These are phyloP conservation scores for Greenwoodochromis staneri DNA, from an alignment of 2,113 vertebrate genomes.

Conservation along the genomic window DNA sequence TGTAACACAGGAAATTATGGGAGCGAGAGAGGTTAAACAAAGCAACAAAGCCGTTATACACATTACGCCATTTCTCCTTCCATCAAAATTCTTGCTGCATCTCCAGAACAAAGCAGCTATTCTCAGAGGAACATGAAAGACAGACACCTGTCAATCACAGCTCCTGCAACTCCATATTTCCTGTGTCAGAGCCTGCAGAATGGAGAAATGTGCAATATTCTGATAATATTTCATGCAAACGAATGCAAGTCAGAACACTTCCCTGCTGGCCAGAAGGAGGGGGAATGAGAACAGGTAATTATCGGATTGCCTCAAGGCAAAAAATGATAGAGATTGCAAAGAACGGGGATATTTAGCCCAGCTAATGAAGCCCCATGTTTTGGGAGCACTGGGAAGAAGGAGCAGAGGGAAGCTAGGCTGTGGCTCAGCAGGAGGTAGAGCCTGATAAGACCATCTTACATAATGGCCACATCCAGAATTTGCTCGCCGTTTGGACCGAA, in stretches of 20 bases:
- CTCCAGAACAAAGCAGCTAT: conserved; percentile 61
- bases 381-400: conserved; percentile 50
- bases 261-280: conserved; percentile 71
- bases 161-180: conserved; percentile 52
- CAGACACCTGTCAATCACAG: conserved; percentile 72
- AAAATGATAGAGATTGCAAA: conserved; percentile 76
- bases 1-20: conserved; percentile 47
- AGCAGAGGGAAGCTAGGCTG: conserved; percentile 38
- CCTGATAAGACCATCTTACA: conserved; percentile 73
- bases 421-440: conserved; percentile 61
- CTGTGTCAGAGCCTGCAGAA: conserved; percentile 60
- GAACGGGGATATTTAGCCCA: conserved; percentile 75
- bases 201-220: conserved; percentile 75
- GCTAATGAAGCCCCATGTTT: conserved; percentile 75
- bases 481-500: conserved; percentile 34
- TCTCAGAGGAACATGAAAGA: conserved; percentile 62
- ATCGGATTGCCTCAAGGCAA: conserved; percentile 72
- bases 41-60: conserved; percentile 55
- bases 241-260: conserved; percentile 74
- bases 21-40: conserved; percentile 55
- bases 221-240: conserved; percentile 80
- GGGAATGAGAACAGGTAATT: conserved; percentile 77
- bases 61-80: conserved; percentile 40
- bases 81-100: conserved; percentile 51
- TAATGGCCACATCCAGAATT: conserved; percentile 57